Evolutionary conservation across 2,888 invertebrate genomes (phyloP).

Genomic region (Tetranychus truncatus): DNA sequence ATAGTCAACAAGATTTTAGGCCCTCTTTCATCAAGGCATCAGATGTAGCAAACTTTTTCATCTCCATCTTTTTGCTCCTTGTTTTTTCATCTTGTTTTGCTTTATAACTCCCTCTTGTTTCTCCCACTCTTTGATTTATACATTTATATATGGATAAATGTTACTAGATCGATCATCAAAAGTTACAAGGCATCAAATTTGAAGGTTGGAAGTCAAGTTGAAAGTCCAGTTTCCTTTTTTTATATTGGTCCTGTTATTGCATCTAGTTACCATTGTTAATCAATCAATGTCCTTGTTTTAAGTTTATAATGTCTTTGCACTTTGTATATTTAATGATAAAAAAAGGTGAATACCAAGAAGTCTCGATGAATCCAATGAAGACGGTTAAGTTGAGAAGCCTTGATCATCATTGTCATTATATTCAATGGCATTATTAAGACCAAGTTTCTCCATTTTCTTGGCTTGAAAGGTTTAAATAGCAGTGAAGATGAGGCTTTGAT

Average conservation of each 20-base stretch:
- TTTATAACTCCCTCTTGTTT: background rate
- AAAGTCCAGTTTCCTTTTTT: background rate
- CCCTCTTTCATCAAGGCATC: background rate
- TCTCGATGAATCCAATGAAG: too few relatives aligned
- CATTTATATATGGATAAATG: background rate
- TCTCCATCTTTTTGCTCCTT: background rate
- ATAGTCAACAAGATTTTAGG: background rate
- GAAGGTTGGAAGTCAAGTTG: too few relatives aligned
- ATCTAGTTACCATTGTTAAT: background rate
- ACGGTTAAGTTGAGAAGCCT: too few relatives aligned
- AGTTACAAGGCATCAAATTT: too few relatives aligned
- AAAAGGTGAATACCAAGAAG: too few relatives aligned
- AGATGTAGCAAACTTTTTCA: background rate
- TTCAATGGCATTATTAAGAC: too few relatives aligned
- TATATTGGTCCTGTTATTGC: background rate
- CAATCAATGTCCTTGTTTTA: constrained; percentile 1
- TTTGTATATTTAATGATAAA: too few relatives aligned
- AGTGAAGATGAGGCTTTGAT: too few relatives aligned
- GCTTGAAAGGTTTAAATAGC: too few relatives aligned
- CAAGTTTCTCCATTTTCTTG: too few relatives aligned
- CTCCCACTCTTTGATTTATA: background rate
- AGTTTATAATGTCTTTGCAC: background rate
- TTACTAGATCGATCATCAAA: background rate
- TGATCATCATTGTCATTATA: too few relatives aligned
- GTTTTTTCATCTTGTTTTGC: background rate